Evolutionary conservation across 1,140 invertebrate genomes (phyloP).

Genomic region (Apis dorsata): DNA sequence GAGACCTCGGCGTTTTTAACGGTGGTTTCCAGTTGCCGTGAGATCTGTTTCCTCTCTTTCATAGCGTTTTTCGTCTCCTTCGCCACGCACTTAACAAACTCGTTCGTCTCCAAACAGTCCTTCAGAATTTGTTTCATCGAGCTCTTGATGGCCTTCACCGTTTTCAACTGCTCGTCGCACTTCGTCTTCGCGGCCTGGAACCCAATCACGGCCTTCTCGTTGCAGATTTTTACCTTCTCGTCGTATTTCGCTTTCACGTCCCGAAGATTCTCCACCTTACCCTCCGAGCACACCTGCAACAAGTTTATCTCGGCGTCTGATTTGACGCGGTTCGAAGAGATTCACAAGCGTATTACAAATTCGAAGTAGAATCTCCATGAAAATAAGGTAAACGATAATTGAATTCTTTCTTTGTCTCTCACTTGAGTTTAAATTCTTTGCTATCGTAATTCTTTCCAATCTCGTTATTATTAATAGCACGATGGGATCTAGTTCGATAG

Average conservation of each 20-base stretch:
- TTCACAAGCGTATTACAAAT: neutral
- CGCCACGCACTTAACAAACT: slow-evolving; percentile 32
- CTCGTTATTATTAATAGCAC: no score
- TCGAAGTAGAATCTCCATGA: slow-evolving; percentile 8
- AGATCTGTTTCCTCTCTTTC: neutral
- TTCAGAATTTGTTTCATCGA: slow-evolving; percentile 8
- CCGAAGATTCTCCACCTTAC: slow-evolving; percentile 19
- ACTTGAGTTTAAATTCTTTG: no score
- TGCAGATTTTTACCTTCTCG: slow-evolving; percentile 25
- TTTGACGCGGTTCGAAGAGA: neutral
- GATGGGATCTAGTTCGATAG: no score
- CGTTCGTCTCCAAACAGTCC: slow-evolving; percentile 26
- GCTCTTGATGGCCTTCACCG: neutral
- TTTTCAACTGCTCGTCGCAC: neutral
- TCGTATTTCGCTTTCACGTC: slow-evolving; percentile 11
- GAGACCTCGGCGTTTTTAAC: slow-evolving; percentile 1
- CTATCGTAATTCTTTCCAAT: no score
- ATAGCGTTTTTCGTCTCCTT: slow-evolving; percentile 5
- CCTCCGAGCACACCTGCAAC: slow-evolving; percentile 17
- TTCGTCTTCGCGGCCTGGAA: neutral
- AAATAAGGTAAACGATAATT: neutral
- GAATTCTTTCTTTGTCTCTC: no score
- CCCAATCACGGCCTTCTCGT: slow-evolving; percentile 11
- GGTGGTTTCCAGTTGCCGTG: neutral
- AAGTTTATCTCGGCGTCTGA: slow-evolving; percentile 17